A percentile compares a stretch with the other conserved stretches of the same genome.
These are phyloP conservation scores for Lepisosteus oculatus DNA, from an alignment of 2,113 vertebrate species.

Conservation along the genomic window DNA sequence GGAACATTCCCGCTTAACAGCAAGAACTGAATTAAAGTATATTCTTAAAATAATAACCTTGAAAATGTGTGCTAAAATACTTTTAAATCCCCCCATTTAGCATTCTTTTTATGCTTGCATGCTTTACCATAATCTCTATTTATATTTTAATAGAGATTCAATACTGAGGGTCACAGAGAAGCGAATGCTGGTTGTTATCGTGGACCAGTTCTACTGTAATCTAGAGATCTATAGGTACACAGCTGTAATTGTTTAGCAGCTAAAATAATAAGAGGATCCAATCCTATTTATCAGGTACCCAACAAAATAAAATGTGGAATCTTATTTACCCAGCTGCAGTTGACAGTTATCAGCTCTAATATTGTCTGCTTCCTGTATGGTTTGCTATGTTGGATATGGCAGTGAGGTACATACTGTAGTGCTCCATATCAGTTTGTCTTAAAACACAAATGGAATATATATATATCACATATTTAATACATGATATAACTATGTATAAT, in stretches of 20 bases:
- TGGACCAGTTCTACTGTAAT: neutral
- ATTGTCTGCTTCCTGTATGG: neutral
- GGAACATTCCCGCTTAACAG: neutral
- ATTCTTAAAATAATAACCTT: neutral
- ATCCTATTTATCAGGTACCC: constrained; percentile 19
- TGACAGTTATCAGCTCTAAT: neutral
- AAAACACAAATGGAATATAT: too few relatives aligned
- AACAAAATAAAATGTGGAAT: constrained; percentile 13
- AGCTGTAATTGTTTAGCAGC: constrained; percentile 13
- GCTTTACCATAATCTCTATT: too few relatives aligned
- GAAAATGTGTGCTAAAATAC: neutral
- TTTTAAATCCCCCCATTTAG: too few relatives aligned
- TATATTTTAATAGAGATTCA: too few relatives aligned
- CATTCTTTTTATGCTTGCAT: too few relatives aligned
- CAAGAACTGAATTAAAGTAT: neutral
- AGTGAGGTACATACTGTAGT: neutral
- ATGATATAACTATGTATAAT: too few relatives aligned
- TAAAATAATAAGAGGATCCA: constrained; percentile 12
- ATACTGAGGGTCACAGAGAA: too few relatives aligned
- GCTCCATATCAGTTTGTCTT: too few relatives aligned
- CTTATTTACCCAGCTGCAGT: constrained; percentile 19
- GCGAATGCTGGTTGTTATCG: neutral
- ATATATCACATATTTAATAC: too few relatives aligned
- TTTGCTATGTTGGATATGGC: neutral
- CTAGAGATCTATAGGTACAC: neutral